phyloP scores from a whole-genome alignment of 1,140 invertebrate genomes.

The Drosophila pruinosa region DNA sequence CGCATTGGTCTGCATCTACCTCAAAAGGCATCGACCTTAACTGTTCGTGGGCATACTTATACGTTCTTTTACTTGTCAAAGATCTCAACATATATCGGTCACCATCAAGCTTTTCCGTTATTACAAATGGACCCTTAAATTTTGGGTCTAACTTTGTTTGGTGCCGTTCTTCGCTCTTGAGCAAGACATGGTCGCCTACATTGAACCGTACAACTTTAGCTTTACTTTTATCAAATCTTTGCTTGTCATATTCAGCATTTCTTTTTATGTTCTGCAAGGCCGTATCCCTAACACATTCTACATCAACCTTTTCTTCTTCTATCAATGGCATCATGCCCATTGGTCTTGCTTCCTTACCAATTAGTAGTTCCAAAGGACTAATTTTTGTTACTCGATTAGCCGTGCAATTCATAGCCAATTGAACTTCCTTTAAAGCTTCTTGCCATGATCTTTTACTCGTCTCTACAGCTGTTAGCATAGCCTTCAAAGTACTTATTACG shows the following conservation, averaged over 20 bases:
- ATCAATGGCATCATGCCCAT: neutral
- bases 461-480: constrained; percentile 4
- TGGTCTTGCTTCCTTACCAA: constrained; percentile 2
- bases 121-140: neutral
- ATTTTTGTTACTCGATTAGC: neutral
- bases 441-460: neutral
- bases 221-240: neutral
- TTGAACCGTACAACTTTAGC: neutral
- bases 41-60: too few relatives aligned
- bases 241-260: neutral
- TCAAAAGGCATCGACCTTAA: too few relatives aligned
- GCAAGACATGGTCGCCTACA: neutral
- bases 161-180: constrained; percentile 1
- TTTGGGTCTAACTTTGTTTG: constrained; percentile 4
- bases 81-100: neutral
- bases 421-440: neutral
- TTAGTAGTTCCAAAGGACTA: neutral
- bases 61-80: too few relatives aligned
- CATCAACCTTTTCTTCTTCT: neutral
- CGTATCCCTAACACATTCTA: neutral
- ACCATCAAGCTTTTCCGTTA: neutral
- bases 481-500: constrained; percentile 8
- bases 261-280: constrained; percentile 1
- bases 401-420: constrained; percentile 6
- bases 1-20: too few relatives aligned